Conservation (phyloP, 2,888 invertebrate species). For the Malthinus flaveolus region DNA sequence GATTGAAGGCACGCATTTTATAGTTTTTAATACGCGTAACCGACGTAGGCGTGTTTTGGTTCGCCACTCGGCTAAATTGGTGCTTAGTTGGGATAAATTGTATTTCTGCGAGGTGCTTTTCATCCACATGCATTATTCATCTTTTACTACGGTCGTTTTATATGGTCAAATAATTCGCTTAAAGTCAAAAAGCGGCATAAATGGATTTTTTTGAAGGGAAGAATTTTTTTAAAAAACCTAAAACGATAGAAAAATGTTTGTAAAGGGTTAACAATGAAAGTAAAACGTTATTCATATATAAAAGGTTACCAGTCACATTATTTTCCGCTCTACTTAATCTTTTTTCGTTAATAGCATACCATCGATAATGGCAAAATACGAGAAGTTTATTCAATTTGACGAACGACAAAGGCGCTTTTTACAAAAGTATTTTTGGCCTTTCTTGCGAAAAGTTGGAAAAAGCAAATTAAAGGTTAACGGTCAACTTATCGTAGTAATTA, state of each 20-base stretch:
- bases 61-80: too few relatives aligned
- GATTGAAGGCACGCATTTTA: slow-evolving; percentile 14
- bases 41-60: not conserved
- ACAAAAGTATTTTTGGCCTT: not conserved
- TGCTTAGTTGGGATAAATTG: too few relatives aligned
- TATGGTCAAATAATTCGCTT: too few relatives aligned
- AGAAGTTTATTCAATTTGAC: slow-evolving; percentile 3
- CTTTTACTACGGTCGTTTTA: too few relatives aligned
- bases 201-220: not conserved
- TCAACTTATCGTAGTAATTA: too few relatives aligned
- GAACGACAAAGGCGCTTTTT: slow-evolving; percentile 1
- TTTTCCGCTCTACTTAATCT: slow-evolving; percentile 17
- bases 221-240: not conserved
- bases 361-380: slow-evolving; percentile 4
- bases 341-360: slow-evolving; percentile 13
- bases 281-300: slow-evolving; percentile 5
- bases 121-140: too few relatives aligned
- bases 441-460: not conserved
- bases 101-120: too few relatives aligned
- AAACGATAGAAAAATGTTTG: not conserved
- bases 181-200: too few relatives aligned
- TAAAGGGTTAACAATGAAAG: slow-evolving; percentile 6
- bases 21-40: not conserved
- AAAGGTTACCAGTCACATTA: slow-evolving; percentile 8
- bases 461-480: not conserved